Base-by-base conservation (phyloP, 2,888 invertebrate genomes). In the Eledone cirrhosa region DNA sequence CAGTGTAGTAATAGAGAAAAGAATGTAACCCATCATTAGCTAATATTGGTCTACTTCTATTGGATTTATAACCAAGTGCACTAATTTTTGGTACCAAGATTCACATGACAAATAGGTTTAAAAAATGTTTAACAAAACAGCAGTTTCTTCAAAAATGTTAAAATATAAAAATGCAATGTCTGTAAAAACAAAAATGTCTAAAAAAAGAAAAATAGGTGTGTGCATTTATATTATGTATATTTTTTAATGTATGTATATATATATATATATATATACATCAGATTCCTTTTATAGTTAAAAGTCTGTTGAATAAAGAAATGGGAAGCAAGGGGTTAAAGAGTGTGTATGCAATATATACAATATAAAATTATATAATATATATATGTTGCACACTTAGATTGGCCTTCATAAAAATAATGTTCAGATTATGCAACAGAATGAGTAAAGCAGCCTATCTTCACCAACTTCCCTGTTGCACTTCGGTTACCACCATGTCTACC, bases 1-100 rank as follows among this genome's bases (percentile, higher is more conserved):
- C 8, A 27, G 22, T 31, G 19, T n/a, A 16, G 19, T 69, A 27
- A 33, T 33, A 31, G 31, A 22, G 22, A 69, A 33, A 22, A 33
- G 69, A 8, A 33, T 33, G 33, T n/a, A 31, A 33, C 8, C 31
- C 31, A 31, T 41, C 41, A 41, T 41, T 41, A 41, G 3, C 41
- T 11, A 41, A 41, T 41, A 41, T 41, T 41, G 41, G 41, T 41
- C 11, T 41, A 41, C 41, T 41, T 41, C 5, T 41, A 41, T 11
- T 41, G 41, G 41, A 41, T 5, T 69, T 13, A n/a, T 33, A 72
- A 72, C 22, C 33, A 72, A n/a, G 41, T 72, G 72, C 41, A 33
- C 31, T 72, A 7, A 41, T 13, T 72, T n/a, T 72, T 72, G 72
- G 72, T 72, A 72, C 72, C 72, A 11, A 72, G 31, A 41, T 72